Conservation (phyloP, 1,140 invertebrate genomes). For the Tribolium madens region DNA sequence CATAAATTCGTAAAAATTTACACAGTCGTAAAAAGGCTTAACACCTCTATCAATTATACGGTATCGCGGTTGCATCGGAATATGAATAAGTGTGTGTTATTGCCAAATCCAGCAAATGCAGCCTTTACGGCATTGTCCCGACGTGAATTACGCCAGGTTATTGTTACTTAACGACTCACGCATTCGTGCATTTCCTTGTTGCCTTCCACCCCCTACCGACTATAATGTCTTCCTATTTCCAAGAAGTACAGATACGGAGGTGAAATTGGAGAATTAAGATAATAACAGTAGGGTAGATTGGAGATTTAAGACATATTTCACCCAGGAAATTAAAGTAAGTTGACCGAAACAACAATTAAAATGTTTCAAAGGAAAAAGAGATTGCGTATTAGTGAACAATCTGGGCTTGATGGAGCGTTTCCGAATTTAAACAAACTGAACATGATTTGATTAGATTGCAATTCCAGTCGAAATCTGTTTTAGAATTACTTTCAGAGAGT, state of each 20-base stretch:
- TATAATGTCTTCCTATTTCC: slow-evolving; percentile 45
- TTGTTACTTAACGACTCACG: slow-evolving; percentile 52
- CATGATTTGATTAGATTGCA: slow-evolving; percentile 13
- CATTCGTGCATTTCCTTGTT: slow-evolving; percentile 47
- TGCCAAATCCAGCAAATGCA: slow-evolving; percentile 26
- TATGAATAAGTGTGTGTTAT: slow-evolving; percentile 17
- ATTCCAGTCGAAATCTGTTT: background rate
- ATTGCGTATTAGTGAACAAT: slow-evolving; percentile 14
- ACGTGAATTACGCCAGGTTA: slow-evolving; percentile 49
- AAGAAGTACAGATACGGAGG: slow-evolving; percentile 44
- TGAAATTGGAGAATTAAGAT: slow-evolving; percentile 47
- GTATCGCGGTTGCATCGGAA: slow-evolving; percentile 5
- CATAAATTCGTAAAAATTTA: slow-evolving; percentile 43
- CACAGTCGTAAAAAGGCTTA: slow-evolving; percentile 30
- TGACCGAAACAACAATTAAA: background rate
- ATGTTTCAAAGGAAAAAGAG: background rate
- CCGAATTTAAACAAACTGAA: slow-evolving; percentile 6
- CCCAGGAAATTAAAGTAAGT: background rate
- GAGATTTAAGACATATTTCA: slow-evolving; percentile 23
- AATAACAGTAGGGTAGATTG: slow-evolving; percentile 39
- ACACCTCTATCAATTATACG: slow-evolving; percentile 38
- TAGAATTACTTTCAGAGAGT: background rate
- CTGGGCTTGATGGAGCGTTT: slow-evolving; percentile 10
- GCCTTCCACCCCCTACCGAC: slow-evolving; percentile 36
- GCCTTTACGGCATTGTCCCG: slow-evolving; percentile 45